phyloP scores from a whole-genome alignment of 1,140 invertebrate genomes.

The Agrypnia vestita region DNA sequence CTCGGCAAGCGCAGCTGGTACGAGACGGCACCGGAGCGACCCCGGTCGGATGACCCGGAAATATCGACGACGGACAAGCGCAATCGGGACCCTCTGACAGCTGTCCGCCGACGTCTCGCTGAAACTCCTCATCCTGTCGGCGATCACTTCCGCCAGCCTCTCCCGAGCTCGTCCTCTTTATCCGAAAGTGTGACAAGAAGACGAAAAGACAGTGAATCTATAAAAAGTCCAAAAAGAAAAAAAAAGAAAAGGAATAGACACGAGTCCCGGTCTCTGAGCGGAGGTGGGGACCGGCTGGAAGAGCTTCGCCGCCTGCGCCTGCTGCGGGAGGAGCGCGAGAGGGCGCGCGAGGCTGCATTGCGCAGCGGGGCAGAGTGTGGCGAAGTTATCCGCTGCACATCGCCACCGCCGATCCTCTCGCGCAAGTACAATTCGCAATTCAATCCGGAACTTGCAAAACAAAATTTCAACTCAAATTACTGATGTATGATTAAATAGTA shows the following conservation, averaged over 20 bases:
- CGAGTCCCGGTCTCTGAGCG: conserved; percentile 59
- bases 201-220: conserved; percentile 69
- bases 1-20: conserved; percentile 89
- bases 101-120: neutral
- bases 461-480: conserved; percentile 77
- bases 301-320: conserved; percentile 86
- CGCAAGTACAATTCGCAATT: conserved; percentile 95
- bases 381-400: conserved; percentile 54
- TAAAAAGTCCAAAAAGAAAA: conserved; percentile 68
- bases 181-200: conserved; percentile 57
- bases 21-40: conserved; percentile 77
- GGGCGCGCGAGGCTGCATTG: conserved; percentile 79
- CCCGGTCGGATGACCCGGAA: conserved; percentile 63
- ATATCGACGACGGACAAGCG: conserved; percentile 67
- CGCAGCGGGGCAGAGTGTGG: conserved; percentile 62
- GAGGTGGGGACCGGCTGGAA: conserved; percentile 73
- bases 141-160: neutral
- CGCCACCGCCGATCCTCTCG: conserved; percentile 73
- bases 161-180: neutral
- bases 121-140: neutral
- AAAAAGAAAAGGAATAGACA: conserved; percentile 63
- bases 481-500: neutral
- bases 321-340: conserved; percentile 85
- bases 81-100: conserved; percentile 1
- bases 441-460: conserved; percentile 89